Percentiles rank a stretch among this genome's conserved stretches.
phyloP scores from a whole-genome alignment of 1,140 invertebrate genomes.

The Formica selysi region DNA sequence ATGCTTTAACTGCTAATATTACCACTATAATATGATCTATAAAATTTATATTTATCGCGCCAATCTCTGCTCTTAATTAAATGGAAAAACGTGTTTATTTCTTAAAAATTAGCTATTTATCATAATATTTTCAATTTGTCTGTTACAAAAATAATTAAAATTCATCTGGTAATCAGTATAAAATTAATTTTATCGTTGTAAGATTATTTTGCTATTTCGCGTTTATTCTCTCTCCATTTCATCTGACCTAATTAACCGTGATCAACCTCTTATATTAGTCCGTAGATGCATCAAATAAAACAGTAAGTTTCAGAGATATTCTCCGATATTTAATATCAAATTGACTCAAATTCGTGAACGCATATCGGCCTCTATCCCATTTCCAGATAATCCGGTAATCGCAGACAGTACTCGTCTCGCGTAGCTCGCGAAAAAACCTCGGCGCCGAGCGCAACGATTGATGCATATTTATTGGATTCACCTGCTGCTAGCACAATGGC shows the following conservation, averaged over 20 bases:
- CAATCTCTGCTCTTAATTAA: neutral
- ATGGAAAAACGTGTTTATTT: neutral
- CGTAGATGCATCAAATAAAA: slow-evolving; percentile 20
- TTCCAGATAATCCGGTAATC: neutral
- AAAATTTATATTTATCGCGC: neutral
- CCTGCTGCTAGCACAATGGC: slow-evolving; percentile 55
- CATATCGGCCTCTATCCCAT: neutral
- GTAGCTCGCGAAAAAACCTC: slow-evolving; percentile 61
- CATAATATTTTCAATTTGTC: neutral
- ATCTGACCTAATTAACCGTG: neutral
- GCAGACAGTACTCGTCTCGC: neutral
- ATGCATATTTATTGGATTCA: slow-evolving; percentile 70
- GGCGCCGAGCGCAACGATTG: slow-evolving; percentile 50
- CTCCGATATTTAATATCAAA: slow-evolving; percentile 16
- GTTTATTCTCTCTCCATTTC: neutral
- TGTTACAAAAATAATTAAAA: neutral
- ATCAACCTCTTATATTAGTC: neutral
- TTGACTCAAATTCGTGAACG: slow-evolving; percentile 10
- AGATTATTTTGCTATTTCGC: neutral
- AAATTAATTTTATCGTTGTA: neutral
- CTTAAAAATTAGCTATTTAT: slow-evolving; percentile 1
- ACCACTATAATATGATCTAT: neutral
- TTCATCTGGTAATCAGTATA: neutral
- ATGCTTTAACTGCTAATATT: neutral
- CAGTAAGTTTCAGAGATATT: slow-evolving; percentile 29